These are phyloP conservation scores for Acrossocheilus wenchowensis DNA, from an alignment of 2,797 vertebrate genomes.

Conservation along the genomic window DNA sequence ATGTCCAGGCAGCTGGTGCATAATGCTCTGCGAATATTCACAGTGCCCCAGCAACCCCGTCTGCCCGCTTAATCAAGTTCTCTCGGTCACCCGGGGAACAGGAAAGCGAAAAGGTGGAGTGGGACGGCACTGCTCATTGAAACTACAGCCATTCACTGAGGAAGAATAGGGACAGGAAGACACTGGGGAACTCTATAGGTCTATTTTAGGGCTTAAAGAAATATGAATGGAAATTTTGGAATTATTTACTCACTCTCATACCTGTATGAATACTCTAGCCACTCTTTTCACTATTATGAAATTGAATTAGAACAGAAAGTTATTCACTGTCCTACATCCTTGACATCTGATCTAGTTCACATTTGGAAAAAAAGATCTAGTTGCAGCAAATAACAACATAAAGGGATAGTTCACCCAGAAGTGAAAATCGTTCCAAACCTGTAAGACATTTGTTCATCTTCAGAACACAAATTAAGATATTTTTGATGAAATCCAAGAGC, in stretches of 20 bases:
- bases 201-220: slow-evolving; percentile 20
- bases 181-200: slow-evolving; percentile 5
- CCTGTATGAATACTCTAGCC: neutral
- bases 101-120: slow-evolving; percentile 54
- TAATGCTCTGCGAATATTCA: slow-evolving; percentile 68
- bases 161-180: neutral
- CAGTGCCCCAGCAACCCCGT: slow-evolving; percentile 74
- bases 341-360: neutral
- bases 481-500: too few species aligned
- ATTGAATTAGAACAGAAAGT: neutral
- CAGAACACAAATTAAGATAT: too few species aligned
- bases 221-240: neutral
- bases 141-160: slow-evolving; percentile 30
- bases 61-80: slow-evolving; percentile 62
- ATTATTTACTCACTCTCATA: neutral
- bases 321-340: neutral
- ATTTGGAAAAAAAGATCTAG: neutral
- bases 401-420: too few species aligned
- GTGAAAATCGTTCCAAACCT: too few species aligned
- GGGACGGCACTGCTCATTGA: slow-evolving; percentile 1
- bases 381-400: neutral
- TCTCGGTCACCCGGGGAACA: slow-evolving; percentile 23
- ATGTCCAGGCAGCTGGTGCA: slow-evolving; percentile 77
- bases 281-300: neutral
- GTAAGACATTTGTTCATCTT: too few species aligned